Percentiles rank a stretch among this genome's conserved stretches.
Evolutionary conservation across 2,888 invertebrate genomes (phyloP).

Genomic region (Metacarcinus magister): DNA sequence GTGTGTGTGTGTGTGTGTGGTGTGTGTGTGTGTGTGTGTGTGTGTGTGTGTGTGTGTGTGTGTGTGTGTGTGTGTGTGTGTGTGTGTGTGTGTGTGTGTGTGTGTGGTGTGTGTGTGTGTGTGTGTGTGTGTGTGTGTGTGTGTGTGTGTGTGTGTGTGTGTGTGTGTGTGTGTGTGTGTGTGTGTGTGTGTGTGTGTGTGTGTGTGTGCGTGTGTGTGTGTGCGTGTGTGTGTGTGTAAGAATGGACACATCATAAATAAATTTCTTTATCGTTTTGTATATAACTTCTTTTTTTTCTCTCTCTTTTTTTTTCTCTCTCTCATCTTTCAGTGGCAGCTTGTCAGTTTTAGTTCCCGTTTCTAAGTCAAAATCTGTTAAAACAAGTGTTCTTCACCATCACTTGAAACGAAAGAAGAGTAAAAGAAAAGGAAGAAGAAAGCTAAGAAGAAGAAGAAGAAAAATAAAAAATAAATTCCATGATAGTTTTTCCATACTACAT

Average conservation of each 20-base stretch:
- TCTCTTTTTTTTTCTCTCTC: not conserved
- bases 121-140: not conserved
- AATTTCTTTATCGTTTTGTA: not conserved
- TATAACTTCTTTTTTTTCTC: not conserved
- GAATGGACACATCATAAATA: slow-evolving; percentile 18
- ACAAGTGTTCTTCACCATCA: not conserved
- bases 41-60: not conserved
- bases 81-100: not conserved
- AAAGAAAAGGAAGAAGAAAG: not conserved
- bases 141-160: not conserved
- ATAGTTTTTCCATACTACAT: no score
- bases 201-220: slow-evolving; percentile 16
- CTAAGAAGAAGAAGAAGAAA: not conserved
- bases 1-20: not conserved
- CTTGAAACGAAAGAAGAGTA: not conserved
- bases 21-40: slow-evolving; percentile 46
- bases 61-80: not conserved
- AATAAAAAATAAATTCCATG: no score
- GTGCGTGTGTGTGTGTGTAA: not conserved
- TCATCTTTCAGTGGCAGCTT: not conserved
- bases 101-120: slow-evolving; percentile 19
- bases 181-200: slow-evolving; percentile 43
- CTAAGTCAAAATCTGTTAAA: not conserved
- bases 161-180: slow-evolving; percentile 38
- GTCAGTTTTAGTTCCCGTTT: not conserved